Conservation (phyloP, 2,888 invertebrate species). For the Brenthis daphne region DNA sequence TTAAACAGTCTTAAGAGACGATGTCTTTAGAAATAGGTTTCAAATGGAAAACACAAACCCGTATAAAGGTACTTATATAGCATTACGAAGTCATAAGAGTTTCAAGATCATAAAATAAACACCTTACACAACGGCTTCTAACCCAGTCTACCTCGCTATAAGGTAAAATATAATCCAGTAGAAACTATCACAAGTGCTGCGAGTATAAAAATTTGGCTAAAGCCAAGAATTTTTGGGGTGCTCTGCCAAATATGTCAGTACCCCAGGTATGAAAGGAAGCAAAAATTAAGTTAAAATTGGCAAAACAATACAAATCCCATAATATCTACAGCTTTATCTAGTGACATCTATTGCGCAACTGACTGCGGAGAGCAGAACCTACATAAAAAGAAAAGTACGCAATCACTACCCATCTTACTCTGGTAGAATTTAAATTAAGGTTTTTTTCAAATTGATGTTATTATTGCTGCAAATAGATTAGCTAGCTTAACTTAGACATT, state of each 20-base stretch:
- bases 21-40: constrained; percentile 8
- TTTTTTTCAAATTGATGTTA: constrained; percentile 22
- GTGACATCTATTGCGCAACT: constrained; percentile 23
- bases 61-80: constrained; percentile 15
- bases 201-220: constrained; percentile 15
- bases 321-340: constrained; percentile 18
- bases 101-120: constrained; percentile 23
- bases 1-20: neutral
- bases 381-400: constrained; percentile 34
- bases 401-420: constrained; percentile 26
- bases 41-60: constrained; percentile 13
- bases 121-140: constrained; percentile 21
- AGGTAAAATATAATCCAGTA: constrained; percentile 19
- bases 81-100: constrained; percentile 31
- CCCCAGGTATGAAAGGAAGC: constrained; percentile 21
- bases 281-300: constrained; percentile 22
- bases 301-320: constrained; percentile 19
- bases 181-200: constrained; percentile 15
- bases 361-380: constrained; percentile 1
- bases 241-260: constrained; percentile 34
- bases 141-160: constrained; percentile 6
- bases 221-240: constrained; percentile 22
- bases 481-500: constrained; percentile 5
- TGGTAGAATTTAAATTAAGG: constrained; percentile 32
- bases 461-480: constrained; percentile 4